Evolutionary conservation across 2,797 vertebrate genomes (phyloP), one percentile per base, ranked within the genome.

Genomic region (Arnoldichthys spilopterus): DNA sequence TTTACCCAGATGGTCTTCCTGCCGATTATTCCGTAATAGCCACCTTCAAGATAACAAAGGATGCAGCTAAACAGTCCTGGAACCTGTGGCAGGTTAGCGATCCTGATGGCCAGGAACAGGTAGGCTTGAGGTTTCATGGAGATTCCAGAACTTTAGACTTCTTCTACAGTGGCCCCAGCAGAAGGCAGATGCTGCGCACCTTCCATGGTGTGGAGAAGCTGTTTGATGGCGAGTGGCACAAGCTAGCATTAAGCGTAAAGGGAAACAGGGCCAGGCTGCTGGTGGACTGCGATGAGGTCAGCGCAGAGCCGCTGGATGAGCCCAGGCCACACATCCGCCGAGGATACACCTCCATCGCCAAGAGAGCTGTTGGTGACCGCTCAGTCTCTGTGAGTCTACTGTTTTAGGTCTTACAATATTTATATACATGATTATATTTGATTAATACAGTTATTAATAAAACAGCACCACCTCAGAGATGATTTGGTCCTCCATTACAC

Each of bases 1-100:
- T 93, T 75, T 93, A 93, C 81, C 86, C 88, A 77, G 87, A 92
- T 26, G 93, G 92, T 64, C 90, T 96, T 51, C 91, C 92, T 47
- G 88, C 88, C 0, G 54, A 95, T 82, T 94, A 93, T 86, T 94
- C 92, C 0, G 26, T 94, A 85, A 91, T 90, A 6, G 86, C 85
- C 67, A 93, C 90, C 11, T 95, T 94, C 83, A 94, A 94, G 85
- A 80, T 89, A 81, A 86, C 86, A 56, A 90, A 92, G 58, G 88
- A 90, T 59, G 82, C 83, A 0, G 86, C 82, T 16, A 59, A 72
- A 82, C 86, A 83, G 20, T 86, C 88, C 75, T 95, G 91, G 92
- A 90, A 93, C 89, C 91, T 95, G 77, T 93, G 92, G 93, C 90
- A 94, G 88, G 87, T 95, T 79, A 94, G 91, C 18, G 89, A 91